These are phyloP conservation scores for Tamandua tetradactyla DNA, from an alignment of 2,797 vertebrate genomes.

Conservation along the genomic window DNA sequence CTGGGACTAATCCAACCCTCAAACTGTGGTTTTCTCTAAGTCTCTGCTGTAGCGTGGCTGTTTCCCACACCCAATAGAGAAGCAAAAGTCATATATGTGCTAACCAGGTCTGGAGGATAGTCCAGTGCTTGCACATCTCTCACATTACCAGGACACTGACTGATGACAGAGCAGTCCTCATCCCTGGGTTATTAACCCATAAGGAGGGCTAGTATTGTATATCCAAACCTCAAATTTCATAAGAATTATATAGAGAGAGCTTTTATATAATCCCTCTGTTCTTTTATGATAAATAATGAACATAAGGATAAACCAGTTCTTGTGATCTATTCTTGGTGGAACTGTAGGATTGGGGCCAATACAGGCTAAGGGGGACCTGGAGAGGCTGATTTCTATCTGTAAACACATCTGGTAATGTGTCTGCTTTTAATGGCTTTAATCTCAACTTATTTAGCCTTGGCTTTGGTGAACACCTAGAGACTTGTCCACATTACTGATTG, in stretches of 20 bases:
- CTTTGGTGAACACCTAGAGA: background rate
- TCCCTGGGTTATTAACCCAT: background rate
- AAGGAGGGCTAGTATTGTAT: background rate
- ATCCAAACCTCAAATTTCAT: background rate
- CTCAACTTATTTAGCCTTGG: background rate
- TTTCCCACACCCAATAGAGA: slow-evolving; percentile 79
- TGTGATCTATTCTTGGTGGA: background rate
- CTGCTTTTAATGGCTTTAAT: slow-evolving; percentile 28
- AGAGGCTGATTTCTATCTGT: background rate
- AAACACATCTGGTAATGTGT: background rate
- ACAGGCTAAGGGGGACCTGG: background rate
- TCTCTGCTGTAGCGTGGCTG: slow-evolving; percentile 67
- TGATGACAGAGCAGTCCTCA: background rate
- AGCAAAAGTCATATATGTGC: slow-evolving; percentile 59
- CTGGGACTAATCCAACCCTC: slow-evolving; percentile 80
- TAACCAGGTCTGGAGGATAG: slow-evolving; percentile 66
- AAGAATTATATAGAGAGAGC: background rate
- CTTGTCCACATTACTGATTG: background rate
- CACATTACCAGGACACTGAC: background rate
- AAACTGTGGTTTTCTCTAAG: slow-evolving; percentile 82
- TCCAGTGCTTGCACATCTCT: slow-evolving; percentile 38
- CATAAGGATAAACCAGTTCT: background rate
- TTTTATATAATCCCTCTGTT: slow-evolving; percentile 4
- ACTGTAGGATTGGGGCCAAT: background rate
- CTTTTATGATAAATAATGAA: background rate